A percentile compares a stretch with the other conserved stretches of the same genome.
Conservation (phyloP, 2,888 invertebrate genomes). For the Coleophora flavipennella region DNA sequence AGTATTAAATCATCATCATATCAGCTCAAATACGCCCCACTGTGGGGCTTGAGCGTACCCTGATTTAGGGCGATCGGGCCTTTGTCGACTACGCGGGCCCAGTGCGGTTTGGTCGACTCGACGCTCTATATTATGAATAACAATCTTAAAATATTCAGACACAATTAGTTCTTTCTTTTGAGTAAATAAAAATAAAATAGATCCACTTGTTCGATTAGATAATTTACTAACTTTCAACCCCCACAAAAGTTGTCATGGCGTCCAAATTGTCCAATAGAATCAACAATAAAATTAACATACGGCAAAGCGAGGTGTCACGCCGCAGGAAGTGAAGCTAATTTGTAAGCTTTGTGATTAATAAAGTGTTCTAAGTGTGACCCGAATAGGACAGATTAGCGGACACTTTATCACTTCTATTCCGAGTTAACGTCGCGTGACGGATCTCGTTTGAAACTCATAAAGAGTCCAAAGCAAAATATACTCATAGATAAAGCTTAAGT, state of each 20-base stretch:
- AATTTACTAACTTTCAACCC: conserved; percentile 40
- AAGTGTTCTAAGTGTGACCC: conserved; percentile 71
- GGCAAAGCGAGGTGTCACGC: conserved; percentile 58
- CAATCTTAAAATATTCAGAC: too few relatives aligned
- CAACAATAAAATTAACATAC: conserved; percentile 69
- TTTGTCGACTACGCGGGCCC: too few relatives aligned
- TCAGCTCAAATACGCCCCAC: too few relatives aligned
- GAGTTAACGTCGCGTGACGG: conserved; percentile 71
- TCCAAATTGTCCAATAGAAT: conserved; percentile 57
- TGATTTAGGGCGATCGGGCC: too few relatives aligned
- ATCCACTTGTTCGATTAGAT: conserved; percentile 12
- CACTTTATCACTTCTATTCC: conserved; percentile 72
- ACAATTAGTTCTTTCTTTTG: too few relatives aligned
- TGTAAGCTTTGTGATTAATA: conserved; percentile 73
- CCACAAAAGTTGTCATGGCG: conserved; percentile 50
- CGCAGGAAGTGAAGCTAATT: conserved; percentile 69
- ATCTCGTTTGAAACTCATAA: conserved; percentile 72
- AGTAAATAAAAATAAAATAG: conserved; percentile 2
- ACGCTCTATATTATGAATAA: too few relatives aligned
- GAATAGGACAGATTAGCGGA: conserved; percentile 72
- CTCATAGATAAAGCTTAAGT: conserved; percentile 68
- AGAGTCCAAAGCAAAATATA: conserved; percentile 71
- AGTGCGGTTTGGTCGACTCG: too few relatives aligned
- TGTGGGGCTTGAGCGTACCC: too few relatives aligned
- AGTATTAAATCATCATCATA: too few relatives aligned